Evolutionary conservation across 2,888 invertebrate species (phyloP), one percentile per base, ranked within the genome.

Genomic region (Scaptomyza polygonia): DNA sequence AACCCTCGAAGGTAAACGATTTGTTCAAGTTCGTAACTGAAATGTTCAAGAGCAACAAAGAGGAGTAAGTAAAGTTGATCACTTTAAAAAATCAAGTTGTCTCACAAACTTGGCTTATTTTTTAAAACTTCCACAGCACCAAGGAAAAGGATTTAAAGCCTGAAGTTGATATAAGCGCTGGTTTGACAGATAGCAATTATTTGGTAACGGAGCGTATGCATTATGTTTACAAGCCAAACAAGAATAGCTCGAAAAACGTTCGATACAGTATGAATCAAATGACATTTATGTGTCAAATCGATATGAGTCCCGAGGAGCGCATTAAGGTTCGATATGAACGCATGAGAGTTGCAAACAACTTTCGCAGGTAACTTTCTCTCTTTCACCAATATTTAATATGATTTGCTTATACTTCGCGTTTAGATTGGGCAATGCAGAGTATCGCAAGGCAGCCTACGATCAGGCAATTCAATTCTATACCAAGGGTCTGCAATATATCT

Each of bases 401-500:
- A 18, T 12, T 16, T 12, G 1, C 5, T 47, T 5, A 12, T 12
- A 30, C 0, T 29, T 8, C 12, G 9, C 1, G 2, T 12, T 39
- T 16, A 84, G 75, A 30, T 21, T 77, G 36, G 79, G 72, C 25
- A 79, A 83, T n/a, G 44, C 29, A 0, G 81, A 83, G 48, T 79
- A 34, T 39, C 66, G 81, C 0, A 66, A 48, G 7, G 6, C 14
- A 0, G 67, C 47, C 18, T 80, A 21, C 11, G 79, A 84, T 5
- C 66, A 69, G 8, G 66, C 81, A 0, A 72, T 80, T 4, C 42
- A 40, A 3, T 29, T 36, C 14, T 80, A 80, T 18, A 45, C 44
- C 2, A 77, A 64, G 30, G 83, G 61, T 1, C 39, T 80, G 12
- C 44, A 44, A 3, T 72, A 81, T 32, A 72, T 80, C 0, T 25